Evolutionary conservation across 30 jellyfish, hydroid and myxozoan species (phyloP), one percentile per base, ranked within the genome.

Genomic region (Cassiopea andromeda): DNA sequence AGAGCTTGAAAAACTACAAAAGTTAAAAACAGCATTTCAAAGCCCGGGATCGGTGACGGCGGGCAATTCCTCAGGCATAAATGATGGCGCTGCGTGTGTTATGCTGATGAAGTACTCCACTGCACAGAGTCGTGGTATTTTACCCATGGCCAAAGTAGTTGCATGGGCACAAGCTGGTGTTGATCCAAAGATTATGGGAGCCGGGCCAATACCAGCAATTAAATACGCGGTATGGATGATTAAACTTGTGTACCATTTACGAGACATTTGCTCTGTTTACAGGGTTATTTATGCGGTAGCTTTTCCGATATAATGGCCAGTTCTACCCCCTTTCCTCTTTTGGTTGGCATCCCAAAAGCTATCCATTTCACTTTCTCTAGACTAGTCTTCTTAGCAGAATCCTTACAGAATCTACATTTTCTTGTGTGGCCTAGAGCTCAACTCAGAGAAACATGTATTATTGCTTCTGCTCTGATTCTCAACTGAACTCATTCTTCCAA

Each of bases 31-130:
- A 7, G 97, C 98, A 64, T 95, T 95, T 73, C 77, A 57, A 66
- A 80, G 73, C 73, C 92, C 94, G 4, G 99, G 98, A 50, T 87
- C 97, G 1, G 99, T 96, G 10, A 96, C 99, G 18, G 99, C 99
- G 43, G 99, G 99, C 1, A 96, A 96, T 59, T 81, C 97, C 5
- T 96, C 99, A 1, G 98, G 98, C 3, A 75, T 96, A 19, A 96
- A 96, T 81, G 99, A 96, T 75, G 99, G 99, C 13, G 99, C 99
- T 17, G 99, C 99, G n/a, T 93, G 92, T 44, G 94, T 91, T 38
- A 60, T 96, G 84, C 74, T 96, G 12, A 85, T 86, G 94, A 71
- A 48, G 12, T 66, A 77, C n/a, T 48, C 92, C 48, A 85, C 97
- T 43, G 91, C 83, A 17, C 67, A 54, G 77, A 85, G 80, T 69